Conservation (phyloP, 2,113 vertebrate species). For the Suncus etruscus region DNA sequence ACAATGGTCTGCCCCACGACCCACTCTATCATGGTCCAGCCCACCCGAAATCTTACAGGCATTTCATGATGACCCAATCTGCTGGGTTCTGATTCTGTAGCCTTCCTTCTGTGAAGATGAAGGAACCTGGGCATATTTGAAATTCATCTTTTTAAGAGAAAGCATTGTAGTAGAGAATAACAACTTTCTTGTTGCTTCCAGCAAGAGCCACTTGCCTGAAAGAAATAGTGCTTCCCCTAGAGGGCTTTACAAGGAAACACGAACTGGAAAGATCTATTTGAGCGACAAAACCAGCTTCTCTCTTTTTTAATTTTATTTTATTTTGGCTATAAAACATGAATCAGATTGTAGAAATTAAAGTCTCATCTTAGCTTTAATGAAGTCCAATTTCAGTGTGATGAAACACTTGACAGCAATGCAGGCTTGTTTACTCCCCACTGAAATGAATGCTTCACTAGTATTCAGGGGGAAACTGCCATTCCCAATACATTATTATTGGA, state of each 20-base stretch:
- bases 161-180: conserved; percentile 14
- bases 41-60: background rate
- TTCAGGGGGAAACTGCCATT: conserved; percentile 51
- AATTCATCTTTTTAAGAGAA: conserved; percentile 6
- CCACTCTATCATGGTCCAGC: background rate
- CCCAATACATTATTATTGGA: conserved; percentile 53
- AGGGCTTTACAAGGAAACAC: conserved; percentile 44
- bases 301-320: conserved; percentile 34
- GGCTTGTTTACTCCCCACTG: conserved; percentile 58
- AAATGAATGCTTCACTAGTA: conserved; percentile 49
- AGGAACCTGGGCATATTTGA: conserved; percentile 25
- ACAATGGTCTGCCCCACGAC: background rate
- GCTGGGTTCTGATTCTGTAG: background rate
- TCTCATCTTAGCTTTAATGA: conserved; percentile 65
- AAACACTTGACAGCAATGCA: conserved; percentile 67
- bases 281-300: background rate
- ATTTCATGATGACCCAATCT: background rate
- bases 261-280: conserved; percentile 41
- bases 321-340: conserved; percentile 60
- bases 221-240: conserved; percentile 18
- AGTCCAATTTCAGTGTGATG: conserved; percentile 58
- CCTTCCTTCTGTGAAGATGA: background rate
- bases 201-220: conserved; percentile 38
- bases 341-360: conserved; percentile 66
- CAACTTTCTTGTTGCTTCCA: conserved; percentile 50